These are phyloP conservation scores for Cabera pusaria DNA, from an alignment of 2,888 invertebrate genomes.

Conservation along the genomic window DNA sequence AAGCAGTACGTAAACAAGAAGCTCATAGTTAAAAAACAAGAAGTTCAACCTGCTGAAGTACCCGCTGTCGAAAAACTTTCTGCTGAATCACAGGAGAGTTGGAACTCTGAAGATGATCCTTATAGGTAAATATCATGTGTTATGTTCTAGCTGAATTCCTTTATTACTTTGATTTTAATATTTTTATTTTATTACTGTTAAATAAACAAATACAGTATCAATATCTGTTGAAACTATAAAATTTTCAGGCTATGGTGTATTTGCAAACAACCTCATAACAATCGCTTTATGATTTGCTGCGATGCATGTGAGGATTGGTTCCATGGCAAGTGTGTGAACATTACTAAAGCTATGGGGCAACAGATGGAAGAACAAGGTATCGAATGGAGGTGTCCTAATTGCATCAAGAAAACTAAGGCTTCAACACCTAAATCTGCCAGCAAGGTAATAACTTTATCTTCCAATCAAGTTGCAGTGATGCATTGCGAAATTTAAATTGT, in stretches of 20 bases:
- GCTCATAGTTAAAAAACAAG: slow-evolving; percentile 54
- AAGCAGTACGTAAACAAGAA: slow-evolving; percentile 71
- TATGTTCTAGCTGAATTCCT: too few species aligned
- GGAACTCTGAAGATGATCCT: slow-evolving; percentile 96
- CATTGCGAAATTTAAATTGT: slow-evolving; percentile 17
- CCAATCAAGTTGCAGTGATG: slow-evolving; percentile 11
- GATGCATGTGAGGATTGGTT: slow-evolving; percentile 98
- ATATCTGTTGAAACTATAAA: too few species aligned
- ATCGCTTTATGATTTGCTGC: slow-evolving; percentile 98
- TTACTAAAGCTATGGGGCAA: slow-evolving; percentile 94
- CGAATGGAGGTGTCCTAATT: slow-evolving; percentile 95
- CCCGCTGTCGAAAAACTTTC: slow-evolving; percentile 63
- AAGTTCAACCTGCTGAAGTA: slow-evolving; percentile 35
- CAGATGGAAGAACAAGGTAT: slow-evolving; percentile 95
- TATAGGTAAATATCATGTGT: slow-evolving; percentile 84
- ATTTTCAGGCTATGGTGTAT: slow-evolving; percentile 95
- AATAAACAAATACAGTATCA: too few species aligned
- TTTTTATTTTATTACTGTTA: too few species aligned
- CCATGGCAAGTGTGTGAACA: slow-evolving; percentile 98
- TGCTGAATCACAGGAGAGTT: slow-evolving; percentile 85
- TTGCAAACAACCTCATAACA: slow-evolving; percentile 96
- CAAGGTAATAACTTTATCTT: slow-evolving; percentile 56
- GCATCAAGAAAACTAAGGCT: slow-evolving; percentile 83
- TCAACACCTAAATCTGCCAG: slow-evolving; percentile 42
- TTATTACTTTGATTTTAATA: too few species aligned